Evolutionary conservation across 2,888 invertebrate species (phyloP), one percentile per base, ranked within the genome.

Genomic region (Prosapia bicincta): DNA sequence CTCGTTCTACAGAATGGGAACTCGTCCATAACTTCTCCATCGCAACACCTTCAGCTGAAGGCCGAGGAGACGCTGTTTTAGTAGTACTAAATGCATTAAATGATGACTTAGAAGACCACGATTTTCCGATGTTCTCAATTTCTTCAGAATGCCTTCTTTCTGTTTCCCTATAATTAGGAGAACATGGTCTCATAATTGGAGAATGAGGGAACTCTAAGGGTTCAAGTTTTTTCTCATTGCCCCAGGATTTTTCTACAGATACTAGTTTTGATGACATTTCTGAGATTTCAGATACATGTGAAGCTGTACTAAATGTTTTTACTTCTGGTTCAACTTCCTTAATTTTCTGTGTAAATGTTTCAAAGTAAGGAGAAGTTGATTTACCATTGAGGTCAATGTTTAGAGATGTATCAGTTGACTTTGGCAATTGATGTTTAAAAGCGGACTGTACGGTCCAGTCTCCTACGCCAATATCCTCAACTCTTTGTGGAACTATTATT

Each of bases 191-290:
- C 26, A 32, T 20, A 54, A 65, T 69, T 20, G 74, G 69, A 26
- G 67, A 0, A 69, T 74, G 74, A 20, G 74, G 69, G 24, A 65
- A 69, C 54, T 54, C 69, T 24, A 74, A 30, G 28, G 23, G 3
- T 20, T 74, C 69, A 68, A 79, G 79, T 66, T 79, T 77, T 69
- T 78, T 76, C 43, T 78, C 76, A 25, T 78, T 77, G 2, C 90
- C 88, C 91, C 91, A 91, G 0, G 90, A 85, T 82, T 90, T 91
- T 79, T 91, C 91, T 91, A 91, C 91, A 75, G 88, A 87, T 67
- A 91, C 82, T 0, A 87, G 91, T 82, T 91, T 90, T 0, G 88
- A 87, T 54, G 38, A 38, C 13, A 54, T 54, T 54, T 54, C 3
- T 20, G 54, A 54, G 20, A 54, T 20, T 54, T 54, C 54, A 20